phyloP scores from a whole-genome alignment of 2,888 invertebrate species.

The Eurytoma californica region DNA sequence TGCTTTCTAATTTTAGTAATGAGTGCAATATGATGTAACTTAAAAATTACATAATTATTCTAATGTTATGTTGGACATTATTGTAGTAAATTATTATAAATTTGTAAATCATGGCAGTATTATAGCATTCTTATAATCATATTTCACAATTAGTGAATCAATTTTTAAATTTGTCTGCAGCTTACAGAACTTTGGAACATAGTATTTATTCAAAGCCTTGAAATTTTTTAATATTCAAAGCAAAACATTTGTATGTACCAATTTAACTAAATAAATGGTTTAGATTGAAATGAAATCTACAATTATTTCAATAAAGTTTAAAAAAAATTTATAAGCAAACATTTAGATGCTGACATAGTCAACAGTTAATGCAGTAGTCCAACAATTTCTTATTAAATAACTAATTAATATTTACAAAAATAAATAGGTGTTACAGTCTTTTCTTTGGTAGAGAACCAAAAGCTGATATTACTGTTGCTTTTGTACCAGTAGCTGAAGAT shows the following conservation, averaged over 20 bases:
- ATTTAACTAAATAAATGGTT: background rate
- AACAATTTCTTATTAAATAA: constrained; percentile 21
- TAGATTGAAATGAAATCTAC: background rate
- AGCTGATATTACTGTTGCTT: constrained; percentile 94
- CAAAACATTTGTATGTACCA: background rate
- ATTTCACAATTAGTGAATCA: background rate
- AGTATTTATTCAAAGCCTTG: too few species aligned
- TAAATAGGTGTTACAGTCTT: constrained; percentile 70
- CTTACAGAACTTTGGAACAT: too few species aligned
- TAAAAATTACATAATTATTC: constrained; percentile 14
- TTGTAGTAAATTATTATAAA: constrained; percentile 34
- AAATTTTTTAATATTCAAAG: background rate
- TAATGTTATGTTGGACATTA: constrained; percentile 26
- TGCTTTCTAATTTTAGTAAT: background rate
- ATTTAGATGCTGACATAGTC: constrained; percentile 11
- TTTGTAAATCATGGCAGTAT: constrained; percentile 40
- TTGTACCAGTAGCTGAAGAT: constrained; percentile 90
- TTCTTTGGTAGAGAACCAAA: constrained; percentile 94
- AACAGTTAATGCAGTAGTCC: background rate
- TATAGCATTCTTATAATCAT: constrained; percentile 6
- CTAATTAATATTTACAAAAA: constrained; percentile 42
- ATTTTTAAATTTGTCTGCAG: background rate
- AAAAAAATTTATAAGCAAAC: background rate
- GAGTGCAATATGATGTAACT: constrained; percentile 3
- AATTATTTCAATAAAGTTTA: background rate